A percentile compares a stretch with the other conserved stretches of the same genome.
phyloP scores from a whole-genome alignment of 2,113 vertebrate species.

The Struthio camelus region DNA sequence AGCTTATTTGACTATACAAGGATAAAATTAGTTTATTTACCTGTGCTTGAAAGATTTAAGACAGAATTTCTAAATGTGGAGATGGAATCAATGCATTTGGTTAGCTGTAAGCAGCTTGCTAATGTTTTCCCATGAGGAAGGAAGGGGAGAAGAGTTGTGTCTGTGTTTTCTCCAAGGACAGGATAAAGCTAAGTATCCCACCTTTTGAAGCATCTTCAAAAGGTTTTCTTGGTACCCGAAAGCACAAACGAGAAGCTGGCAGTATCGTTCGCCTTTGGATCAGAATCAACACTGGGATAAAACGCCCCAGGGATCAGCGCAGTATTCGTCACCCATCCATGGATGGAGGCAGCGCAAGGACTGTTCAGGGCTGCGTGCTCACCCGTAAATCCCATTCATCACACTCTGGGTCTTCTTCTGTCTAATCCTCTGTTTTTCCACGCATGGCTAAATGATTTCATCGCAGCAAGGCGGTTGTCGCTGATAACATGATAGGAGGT shows the following conservation, averaged over 20 bases:
- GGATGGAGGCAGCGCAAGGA: neutral
- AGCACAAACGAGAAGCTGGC: neutral
- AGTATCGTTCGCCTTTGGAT: neutral
- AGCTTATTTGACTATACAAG: too few relatives aligned
- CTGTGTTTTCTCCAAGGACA: neutral
- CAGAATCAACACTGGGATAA: neutral
- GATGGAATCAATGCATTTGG: neutral
- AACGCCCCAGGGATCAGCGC: neutral
- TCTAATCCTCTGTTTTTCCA: slow-evolving; percentile 29
- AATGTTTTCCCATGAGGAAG: neutral
- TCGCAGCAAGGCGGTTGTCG: neutral
- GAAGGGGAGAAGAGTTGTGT: neutral
- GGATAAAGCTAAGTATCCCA: neutral
- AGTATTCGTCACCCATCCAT: accelerated
- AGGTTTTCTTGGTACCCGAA: neutral
- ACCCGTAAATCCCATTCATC: slow-evolving; percentile 32
- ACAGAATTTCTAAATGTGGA: neutral
- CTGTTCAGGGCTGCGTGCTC: neutral
- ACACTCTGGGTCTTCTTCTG: neutral
- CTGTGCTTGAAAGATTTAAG: neutral
- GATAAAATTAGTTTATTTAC: neutral
- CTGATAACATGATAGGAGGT: neutral
- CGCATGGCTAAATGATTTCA: slow-evolving; percentile 9
- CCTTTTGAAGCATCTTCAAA: neutral
- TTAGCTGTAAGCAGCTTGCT: neutral